Evolutionary conservation across 2,888 invertebrate genomes (phyloP).

Genomic region (Pediacus dermestoides): DNA sequence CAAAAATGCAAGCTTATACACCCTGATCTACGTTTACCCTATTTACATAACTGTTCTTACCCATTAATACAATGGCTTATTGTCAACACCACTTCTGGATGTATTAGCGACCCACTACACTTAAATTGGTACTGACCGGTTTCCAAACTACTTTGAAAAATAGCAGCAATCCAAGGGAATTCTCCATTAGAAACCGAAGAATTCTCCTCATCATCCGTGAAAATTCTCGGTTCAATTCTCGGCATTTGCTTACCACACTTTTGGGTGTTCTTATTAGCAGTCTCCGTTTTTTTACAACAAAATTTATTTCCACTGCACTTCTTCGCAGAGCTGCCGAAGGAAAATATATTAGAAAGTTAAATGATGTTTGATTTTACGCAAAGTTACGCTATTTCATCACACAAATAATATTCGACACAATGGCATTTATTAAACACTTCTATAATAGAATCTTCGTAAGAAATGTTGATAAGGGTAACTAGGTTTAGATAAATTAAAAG

Average conservation of each 20-base stretch:
- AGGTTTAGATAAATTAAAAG: too few relatives aligned
- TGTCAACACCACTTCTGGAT: slow-evolving; percentile 32
- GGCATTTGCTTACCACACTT: too few relatives aligned
- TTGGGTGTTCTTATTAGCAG: slow-evolving; percentile 1
- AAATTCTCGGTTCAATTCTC: background rate
- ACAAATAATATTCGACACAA: slow-evolving; percentile 28
- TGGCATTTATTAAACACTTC: slow-evolving; percentile 27
- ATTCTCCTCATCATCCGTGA: slow-evolving; percentile 19
- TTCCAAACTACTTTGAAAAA: slow-evolving; percentile 16
- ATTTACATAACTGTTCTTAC: too few relatives aligned
- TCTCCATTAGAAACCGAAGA: slow-evolving; percentile 26
- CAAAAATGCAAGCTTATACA: too few relatives aligned
- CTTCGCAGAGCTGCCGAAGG: too few relatives aligned
- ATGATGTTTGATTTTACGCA: too few relatives aligned
- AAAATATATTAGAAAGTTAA: too few relatives aligned
- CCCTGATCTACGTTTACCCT: too few relatives aligned
- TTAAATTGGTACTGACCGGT: slow-evolving; percentile 20
- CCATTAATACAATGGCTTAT: slow-evolving; percentile 27
- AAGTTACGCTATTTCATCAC: too few relatives aligned
- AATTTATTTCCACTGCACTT: background rate
- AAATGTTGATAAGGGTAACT: too few relatives aligned
- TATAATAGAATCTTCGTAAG: slow-evolving; percentile 18
- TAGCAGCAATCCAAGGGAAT: slow-evolving; percentile 32
- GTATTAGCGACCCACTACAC: slow-evolving; percentile 30
- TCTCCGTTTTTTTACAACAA: slow-evolving; percentile 15